Percentiles rank a stretch among this genome's conserved stretches.
phyloP scores from a whole-genome alignment of 2,113 vertebrate species.

The Sorex araneus region DNA sequence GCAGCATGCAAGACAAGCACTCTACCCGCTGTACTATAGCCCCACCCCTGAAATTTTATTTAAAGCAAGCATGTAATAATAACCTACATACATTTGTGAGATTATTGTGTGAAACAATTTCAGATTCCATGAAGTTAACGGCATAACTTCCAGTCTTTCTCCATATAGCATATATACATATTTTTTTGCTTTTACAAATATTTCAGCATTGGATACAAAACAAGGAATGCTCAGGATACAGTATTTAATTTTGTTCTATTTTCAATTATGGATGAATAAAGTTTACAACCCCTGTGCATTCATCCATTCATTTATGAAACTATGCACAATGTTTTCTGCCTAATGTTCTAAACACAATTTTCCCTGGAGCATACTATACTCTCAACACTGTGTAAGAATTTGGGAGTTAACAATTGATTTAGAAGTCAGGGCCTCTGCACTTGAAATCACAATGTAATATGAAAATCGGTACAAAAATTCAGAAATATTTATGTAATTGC shows the following conservation, averaged over 20 bases:
- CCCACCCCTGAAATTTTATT: too few relatives aligned
- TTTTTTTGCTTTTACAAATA: constrained; percentile 66
- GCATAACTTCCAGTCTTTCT: neutral
- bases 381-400: neutral
- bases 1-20: too few relatives aligned
- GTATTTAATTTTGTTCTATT: constrained; percentile 59
- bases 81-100: neutral
- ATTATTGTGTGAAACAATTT: constrained; percentile 59
- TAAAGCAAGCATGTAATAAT: too few relatives aligned
- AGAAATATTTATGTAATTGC: constrained; percentile 33
- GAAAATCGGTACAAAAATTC: constrained; percentile 21
- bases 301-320: constrained; percentile 37
- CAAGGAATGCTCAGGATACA: constrained; percentile 34
- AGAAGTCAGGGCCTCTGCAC: neutral
- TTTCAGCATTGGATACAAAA: constrained; percentile 66
- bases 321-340: neutral
- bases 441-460: neutral
- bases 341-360: constrained; percentile 9
- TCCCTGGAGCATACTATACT: neutral
- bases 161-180: neutral
- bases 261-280: constrained; percentile 42
- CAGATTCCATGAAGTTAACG: constrained; percentile 34
- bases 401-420: neutral
- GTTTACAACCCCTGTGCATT: neutral
- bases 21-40: too few relatives aligned